Base-by-base conservation (phyloP, 2,888 invertebrate genomes). In the Papilio gigon region DNA sequence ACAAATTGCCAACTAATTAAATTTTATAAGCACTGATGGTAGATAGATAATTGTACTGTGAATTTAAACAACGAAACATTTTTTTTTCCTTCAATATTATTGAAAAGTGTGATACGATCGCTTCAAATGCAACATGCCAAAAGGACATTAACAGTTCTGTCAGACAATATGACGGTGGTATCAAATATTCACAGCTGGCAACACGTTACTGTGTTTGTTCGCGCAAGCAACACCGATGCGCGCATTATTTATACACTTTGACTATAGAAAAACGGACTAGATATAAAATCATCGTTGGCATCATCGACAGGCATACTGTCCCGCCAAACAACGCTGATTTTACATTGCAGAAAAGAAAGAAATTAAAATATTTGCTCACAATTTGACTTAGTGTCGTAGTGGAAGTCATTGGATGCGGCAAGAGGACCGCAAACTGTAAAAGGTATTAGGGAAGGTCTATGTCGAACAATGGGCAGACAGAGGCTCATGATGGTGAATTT, bases 71-170 rank as follows among this genome's bases (percentile, higher is more conserved):
- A 73, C 75, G 74, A 75, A 82, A 79, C 80, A 79, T 77, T 77
- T 56, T 68, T 78, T 78, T 77, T 77, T 56, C 64, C 78, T 78
- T 68, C 75, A 78, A 77, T 80, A 80, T 81, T 83, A 87, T 85
- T 84, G 80, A 85, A 84, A 80, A 71, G 71, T 62, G 53, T 67
- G 86, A 87, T 86, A 84, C 37, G 65, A 87, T 85, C 86, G 56
- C 69, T 70, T 61, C 71, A 70, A 71, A 73, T 70, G 75, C 77
- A 77, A 90, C 91, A 91, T 92, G 91, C 91, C 85, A 90, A 87
- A 85, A 77, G 80, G 82, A 85, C 89, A 92, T 92, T 91, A 91
- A 89, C 90, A 90, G 83, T 86, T 87, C 80, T 87, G 88, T 87
- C 87, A 88, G 89, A 88, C 87, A 88, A 80, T 82, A 86, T 85